Percentiles rank a stretch among this genome's conserved stretches.
phyloP scores from a whole-genome alignment of 2,797 vertebrate genomes.

The Syngnathus rostellatus region DNA sequence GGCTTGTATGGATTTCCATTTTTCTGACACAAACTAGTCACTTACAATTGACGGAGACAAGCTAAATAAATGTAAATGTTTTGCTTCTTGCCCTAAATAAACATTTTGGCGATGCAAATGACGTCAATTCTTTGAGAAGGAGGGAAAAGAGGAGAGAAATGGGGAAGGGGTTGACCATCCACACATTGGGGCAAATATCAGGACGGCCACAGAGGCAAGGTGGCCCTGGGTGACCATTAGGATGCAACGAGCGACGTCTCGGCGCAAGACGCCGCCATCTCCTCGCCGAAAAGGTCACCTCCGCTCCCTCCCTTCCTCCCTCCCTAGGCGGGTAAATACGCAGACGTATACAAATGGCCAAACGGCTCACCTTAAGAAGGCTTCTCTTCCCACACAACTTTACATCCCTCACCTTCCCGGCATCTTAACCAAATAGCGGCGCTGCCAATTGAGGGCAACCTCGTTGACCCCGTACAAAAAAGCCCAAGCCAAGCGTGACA shows the following conservation, averaged over 20 bases:
- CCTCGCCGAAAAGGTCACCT: conserved; percentile 72
- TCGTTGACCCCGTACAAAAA: no score
- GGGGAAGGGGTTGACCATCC: conserved; percentile 34
- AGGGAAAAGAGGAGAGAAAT: conserved; percentile 50
- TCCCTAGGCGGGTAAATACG: conserved; percentile 71
- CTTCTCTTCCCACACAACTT: conserved; percentile 60
- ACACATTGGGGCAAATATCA: conserved; percentile 77
- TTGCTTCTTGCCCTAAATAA: no score
- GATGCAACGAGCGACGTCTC: conserved; percentile 67
- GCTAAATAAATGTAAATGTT: no score
- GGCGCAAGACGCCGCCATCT: conserved; percentile 68
- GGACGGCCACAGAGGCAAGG: conserved; percentile 54
- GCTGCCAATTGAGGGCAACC: conserved; percentile 3
- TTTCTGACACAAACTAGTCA: not conserved
- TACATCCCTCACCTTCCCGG: conserved; percentile 58
- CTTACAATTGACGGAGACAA: no score
- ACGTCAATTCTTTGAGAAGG: conserved; percentile 38
- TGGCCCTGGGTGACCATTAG: conserved; percentile 74
- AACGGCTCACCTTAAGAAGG: conserved; percentile 74
- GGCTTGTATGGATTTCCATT: not conserved
- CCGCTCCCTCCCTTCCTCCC: conserved; percentile 57
- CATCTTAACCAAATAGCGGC: conserved; percentile 55
- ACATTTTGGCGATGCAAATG: no score
- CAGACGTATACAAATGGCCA: conserved; percentile 74
- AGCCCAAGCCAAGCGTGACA: not conserved